Evolutionary conservation across 1,140 invertebrate species (phyloP), one percentile per base, ranked within the genome.

Genomic region (Pomphorhynchus laevis): DNA sequence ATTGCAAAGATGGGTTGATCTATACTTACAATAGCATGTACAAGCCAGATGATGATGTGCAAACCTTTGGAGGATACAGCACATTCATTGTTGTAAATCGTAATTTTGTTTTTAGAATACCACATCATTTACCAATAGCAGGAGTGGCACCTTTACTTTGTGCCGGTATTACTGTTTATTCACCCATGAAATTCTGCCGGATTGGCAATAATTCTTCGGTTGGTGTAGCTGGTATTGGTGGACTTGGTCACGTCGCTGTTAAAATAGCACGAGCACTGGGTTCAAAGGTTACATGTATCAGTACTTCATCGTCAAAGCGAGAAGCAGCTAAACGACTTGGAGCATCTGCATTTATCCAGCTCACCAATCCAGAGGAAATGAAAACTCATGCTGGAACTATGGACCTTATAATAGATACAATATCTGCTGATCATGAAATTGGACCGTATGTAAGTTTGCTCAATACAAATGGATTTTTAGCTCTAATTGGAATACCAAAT

Each of bases 121-220:
- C 36, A n/a, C 8, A 21, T 5, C 8, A 21, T 12, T 12, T 38
- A 12, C 8, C 8, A 9, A 6, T 24, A n/a, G 8, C 21, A 23
- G 20, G 16, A 6, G 36, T 17, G 12, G 16, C 36, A 9, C 36
- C 36, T 8, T n/a, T 38, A 9, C 36, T 38, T 12, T 38, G 36
- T 27, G 36, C 36, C 6, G 36, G 36, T 27, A 38, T 38, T 27
- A 38, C 36, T 8, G 24, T 21, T 9, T 38, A 21, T 16, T 38
- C 36, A 8, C 36, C 36, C 9, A 11, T 38, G 5, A 21, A 24
- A 17, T 5, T 25, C 6, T 38, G 20, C 8, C 12, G 17, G 6
- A 21, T 38, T 27, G 23, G 23, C 8, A 6, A 5, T 6, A 21
- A 21, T 9, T n/a, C 12, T 21, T 9, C 21, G 21, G 36, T 38